These are phyloP conservation scores for Lithophane ornitopus DNA, from an alignment of 2,888 invertebrate genomes.

Conservation along the genomic window DNA sequence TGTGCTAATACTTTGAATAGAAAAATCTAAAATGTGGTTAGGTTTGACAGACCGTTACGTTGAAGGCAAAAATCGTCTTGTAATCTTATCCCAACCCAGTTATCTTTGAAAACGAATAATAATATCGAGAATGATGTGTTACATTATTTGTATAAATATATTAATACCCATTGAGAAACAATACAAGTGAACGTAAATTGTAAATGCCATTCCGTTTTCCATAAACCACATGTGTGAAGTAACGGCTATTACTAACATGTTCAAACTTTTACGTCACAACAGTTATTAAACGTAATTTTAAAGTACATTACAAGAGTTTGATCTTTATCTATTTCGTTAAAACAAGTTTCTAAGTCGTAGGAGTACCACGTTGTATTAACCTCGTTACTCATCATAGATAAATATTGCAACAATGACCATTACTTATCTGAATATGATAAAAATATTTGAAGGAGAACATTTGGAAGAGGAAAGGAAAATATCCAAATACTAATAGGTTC, in stretches of 20 bases:
- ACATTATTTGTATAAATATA: slow-evolving; percentile 7
- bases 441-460: slow-evolving; percentile 6
- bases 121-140: slow-evolving; percentile 4
- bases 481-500: slow-evolving; percentile 9
- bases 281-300: slow-evolving; percentile 59
- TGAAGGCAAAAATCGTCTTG: background rate
- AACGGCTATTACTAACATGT: slow-evolving; percentile 33
- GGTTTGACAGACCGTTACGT: background rate
- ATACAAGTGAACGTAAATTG: slow-evolving; percentile 30
- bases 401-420: slow-evolving; percentile 37
- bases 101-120: slow-evolving; percentile 12
- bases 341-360: slow-evolving; percentile 43
- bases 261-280: slow-evolving; percentile 55
- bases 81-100: slow-evolving; percentile 20
- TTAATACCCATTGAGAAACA: slow-evolving; percentile 20
- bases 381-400: slow-evolving; percentile 37
- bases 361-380: slow-evolving; percentile 15
- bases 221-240: slow-evolving; percentile 46
- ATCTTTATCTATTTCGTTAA: slow-evolving; percentile 54
- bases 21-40: background rate
- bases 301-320: slow-evolving; percentile 35
- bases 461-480: slow-evolving; percentile 40
- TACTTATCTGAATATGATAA: slow-evolving; percentile 24
- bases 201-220: slow-evolving; percentile 33
- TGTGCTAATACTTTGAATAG: background rate